Evolutionary conservation across 2,797 vertebrate species (phyloP).

Genomic region (Propithecus perrieri): DNA sequence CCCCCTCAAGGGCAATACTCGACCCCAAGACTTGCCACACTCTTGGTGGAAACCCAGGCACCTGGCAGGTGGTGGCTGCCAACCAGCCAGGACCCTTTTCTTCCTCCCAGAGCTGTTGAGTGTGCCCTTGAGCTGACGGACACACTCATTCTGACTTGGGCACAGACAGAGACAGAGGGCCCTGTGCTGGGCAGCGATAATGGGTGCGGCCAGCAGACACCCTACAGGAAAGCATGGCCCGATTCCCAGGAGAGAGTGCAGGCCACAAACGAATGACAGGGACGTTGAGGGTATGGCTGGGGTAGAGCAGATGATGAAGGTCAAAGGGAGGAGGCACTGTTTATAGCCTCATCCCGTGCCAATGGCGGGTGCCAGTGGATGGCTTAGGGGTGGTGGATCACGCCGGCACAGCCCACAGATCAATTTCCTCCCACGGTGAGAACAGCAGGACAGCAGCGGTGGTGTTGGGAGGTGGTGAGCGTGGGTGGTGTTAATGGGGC

Average conservation of each 20-base stretch:
- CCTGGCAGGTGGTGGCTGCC: not conserved
- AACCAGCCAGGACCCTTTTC: too few species aligned
- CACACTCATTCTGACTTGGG: not conserved
- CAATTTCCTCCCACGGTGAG: not conserved
- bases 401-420: not conserved
- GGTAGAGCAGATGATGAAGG: not conserved
- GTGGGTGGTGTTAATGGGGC: not conserved
- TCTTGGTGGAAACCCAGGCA: not conserved
- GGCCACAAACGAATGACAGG: not conserved
- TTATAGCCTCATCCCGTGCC: not conserved
- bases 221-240: not conserved
- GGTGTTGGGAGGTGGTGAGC: not conserved
- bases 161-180: not conserved
- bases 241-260: not conserved
- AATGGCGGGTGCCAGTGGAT: not conserved
- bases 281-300: fast-evolving
- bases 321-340: not conserved
- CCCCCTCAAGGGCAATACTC: not conserved
- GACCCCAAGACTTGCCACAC: fast-evolving
- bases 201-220: not conserved
- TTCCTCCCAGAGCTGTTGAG: not conserved
- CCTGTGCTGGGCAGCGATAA: not conserved
- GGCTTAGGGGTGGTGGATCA: not conserved
- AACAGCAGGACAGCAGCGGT: not conserved
- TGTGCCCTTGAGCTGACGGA: not conserved